Evolutionary conservation across 1,140 invertebrate species (phyloP).

Genomic region (Drosophila tsacasi): DNA sequence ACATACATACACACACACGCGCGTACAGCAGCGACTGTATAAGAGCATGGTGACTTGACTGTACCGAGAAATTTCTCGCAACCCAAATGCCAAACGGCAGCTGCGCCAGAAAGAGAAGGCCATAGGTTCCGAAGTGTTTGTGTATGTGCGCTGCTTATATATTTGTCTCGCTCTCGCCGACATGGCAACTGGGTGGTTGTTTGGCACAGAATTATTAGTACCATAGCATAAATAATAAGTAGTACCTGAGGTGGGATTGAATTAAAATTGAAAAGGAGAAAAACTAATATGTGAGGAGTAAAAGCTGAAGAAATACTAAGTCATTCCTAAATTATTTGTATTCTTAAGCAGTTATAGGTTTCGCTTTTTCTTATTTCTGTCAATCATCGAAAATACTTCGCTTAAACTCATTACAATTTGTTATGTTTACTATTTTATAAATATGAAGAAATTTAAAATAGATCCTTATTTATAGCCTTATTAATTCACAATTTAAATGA

Average conservation of each 20-base stretch:
- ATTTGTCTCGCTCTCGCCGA: conserved; percentile 40
- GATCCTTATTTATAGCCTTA: not conserved
- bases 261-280: not conserved
- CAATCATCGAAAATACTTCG: not conserved
- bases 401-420: not conserved
- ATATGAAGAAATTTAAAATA: not conserved
- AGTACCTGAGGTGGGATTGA: not conserved
- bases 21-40: conserved; percentile 52
- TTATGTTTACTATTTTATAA: not conserved
- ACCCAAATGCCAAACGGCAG: conserved; percentile 35
- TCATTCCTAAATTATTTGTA: not conserved
- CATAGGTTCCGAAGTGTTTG: not conserved
- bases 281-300: not conserved
- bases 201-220: conserved; percentile 9
- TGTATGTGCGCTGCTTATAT: conserved; percentile 8
- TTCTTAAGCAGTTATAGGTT: not conserved
- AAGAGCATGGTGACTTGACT: conserved; percentile 68
- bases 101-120: conserved; percentile 28
- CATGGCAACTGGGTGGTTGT: conserved; percentile 56
- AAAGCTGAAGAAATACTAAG: not conserved
- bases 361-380: not conserved
- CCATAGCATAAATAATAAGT: conserved; percentile 30
- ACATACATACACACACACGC: conserved; percentile 40
- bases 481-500: not conserved
- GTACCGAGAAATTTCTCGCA: conserved; percentile 76